These are phyloP conservation scores for Tenthredo amoena DNA, from an alignment of 2,888 invertebrate genomes.

Conservation along the genomic window DNA sequence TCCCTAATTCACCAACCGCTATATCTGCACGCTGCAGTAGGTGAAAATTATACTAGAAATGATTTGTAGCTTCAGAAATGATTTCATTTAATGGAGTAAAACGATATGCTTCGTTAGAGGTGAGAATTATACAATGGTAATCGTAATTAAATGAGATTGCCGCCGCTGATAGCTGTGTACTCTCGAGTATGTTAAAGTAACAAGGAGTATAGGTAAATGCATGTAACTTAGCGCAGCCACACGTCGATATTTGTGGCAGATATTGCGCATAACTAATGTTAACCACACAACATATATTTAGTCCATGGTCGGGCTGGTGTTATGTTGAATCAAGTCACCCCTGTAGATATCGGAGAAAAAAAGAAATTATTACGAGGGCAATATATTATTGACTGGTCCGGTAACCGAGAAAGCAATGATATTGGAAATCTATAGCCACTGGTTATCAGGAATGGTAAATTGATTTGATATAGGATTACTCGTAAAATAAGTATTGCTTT, in stretches of 20 bases:
- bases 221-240: background rate
- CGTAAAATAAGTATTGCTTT: background rate
- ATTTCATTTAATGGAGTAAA: background rate
- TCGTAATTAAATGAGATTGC: background rate
- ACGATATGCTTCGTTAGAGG: background rate
- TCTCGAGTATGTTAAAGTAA: background rate
- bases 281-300: background rate
- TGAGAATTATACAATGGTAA: background rate
- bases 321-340: background rate
- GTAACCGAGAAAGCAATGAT: background rate
- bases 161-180: background rate
- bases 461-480: background rate
- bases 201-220: background rate
- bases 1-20: background rate
- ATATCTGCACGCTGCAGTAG: background rate
- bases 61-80: background rate
- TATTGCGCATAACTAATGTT: background rate
- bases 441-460: background rate
- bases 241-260: slow-evolving; percentile 1
- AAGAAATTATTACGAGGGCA: background rate
- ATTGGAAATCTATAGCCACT: background rate
- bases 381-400: background rate
- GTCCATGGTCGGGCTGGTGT: background rate
- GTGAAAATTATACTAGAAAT: background rate
- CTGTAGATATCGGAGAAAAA: background rate